Percentiles rank a stretch among this genome's conserved stretches.
These are phyloP conservation scores for Microctenopoma lineatum DNA, from an alignment of 2,797 vertebrate species.

Conservation along the genomic window DNA sequence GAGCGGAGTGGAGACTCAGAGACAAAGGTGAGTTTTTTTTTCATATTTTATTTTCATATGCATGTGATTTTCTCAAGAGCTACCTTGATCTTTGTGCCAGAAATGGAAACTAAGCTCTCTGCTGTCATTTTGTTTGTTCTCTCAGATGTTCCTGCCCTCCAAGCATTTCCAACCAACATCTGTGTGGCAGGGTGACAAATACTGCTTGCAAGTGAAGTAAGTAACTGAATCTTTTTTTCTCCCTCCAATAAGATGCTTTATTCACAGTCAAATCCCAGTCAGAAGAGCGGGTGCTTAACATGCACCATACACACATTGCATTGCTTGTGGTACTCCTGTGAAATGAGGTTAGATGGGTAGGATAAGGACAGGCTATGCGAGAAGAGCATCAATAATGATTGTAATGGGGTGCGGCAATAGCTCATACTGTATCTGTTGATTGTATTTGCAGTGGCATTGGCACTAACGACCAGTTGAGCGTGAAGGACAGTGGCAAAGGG, in stretches of 20 bases:
- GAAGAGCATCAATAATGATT: slow-evolving; percentile 77
- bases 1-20: slow-evolving; percentile 77
- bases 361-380: slow-evolving; percentile 21
- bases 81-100: slow-evolving; percentile 71
- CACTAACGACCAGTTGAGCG: slow-evolving; percentile 82
- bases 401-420: slow-evolving; percentile 61
- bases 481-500: slow-evolving; percentile 88
- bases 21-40: slow-evolving; percentile 77
- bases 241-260: slow-evolving; percentile 36
- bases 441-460: slow-evolving; percentile 78
- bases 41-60: slow-evolving; percentile 53
- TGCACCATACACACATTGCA: slow-evolving; percentile 31
- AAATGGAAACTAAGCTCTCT: slow-evolving; percentile 71
- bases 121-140: slow-evolving; percentile 68
- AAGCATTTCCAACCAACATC: slow-evolving; percentile 77
- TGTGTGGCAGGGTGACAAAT: slow-evolving; percentile 80
- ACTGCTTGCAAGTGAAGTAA: slow-evolving; percentile 84
- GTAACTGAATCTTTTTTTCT: slow-evolving; percentile 49
- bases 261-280: slow-evolving; percentile 37
- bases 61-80: slow-evolving; percentile 55
- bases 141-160: slow-evolving; percentile 82
- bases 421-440: slow-evolving; percentile 72
- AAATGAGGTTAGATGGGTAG: slow-evolving; percentile 57
- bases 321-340: slow-evolving; percentile 44
- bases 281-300: slow-evolving; percentile 46